Base-by-base conservation (phyloP, 2,888 invertebrate genomes). In the Latrodectus elegans region DNA sequence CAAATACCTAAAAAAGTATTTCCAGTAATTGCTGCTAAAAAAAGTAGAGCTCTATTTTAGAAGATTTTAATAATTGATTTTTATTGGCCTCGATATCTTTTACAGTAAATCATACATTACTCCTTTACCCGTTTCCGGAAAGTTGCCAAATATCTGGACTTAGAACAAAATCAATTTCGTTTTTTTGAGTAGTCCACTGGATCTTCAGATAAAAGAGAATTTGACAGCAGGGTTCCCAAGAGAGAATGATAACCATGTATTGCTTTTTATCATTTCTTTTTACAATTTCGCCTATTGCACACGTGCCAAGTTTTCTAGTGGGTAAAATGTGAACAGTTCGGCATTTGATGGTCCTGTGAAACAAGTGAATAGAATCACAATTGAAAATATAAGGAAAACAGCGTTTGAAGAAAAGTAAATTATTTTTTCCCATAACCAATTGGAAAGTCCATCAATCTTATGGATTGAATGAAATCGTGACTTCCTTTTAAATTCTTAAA, bases 161-260 rank as follows among this genome's bases (percentile, higher is more conserved):
- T n/a, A 84, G 52, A 67, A 53, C 77, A 73, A 77, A 84, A 78
- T 84, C 84, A 78, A 84, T 84, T 84, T 65, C 73, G 52, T 84
- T 78, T 82, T 75, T 75, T 12, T n/a, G 67, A 17, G 53, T 38
- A 17, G 60, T 22, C 60, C 64, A n/a, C 60, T 55, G 22, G 78
- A 78, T 84, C 78, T 73, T 49, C 67, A 78, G 78, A 71, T 78
- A 84, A 84, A 71, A 51, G 73, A 60, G 65, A 72, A 22, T 84
- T 78, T 78, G 84, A 78, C 84, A 84, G 78, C 55, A 51, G 14
- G 14, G 53, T 55, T 68, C 55, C 52, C 65, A 1, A 49, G 14
- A 53, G 67, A 84, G 74, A 84, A 73, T 84, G 65, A 68, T 84
- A 78, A 55, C 67, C 71, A 51, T 60, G 60, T n/a, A 60, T 12